Evolutionary conservation across 2,888 invertebrate genomes (phyloP).

Genomic region (Tanytarsus gracilentus): DNA sequence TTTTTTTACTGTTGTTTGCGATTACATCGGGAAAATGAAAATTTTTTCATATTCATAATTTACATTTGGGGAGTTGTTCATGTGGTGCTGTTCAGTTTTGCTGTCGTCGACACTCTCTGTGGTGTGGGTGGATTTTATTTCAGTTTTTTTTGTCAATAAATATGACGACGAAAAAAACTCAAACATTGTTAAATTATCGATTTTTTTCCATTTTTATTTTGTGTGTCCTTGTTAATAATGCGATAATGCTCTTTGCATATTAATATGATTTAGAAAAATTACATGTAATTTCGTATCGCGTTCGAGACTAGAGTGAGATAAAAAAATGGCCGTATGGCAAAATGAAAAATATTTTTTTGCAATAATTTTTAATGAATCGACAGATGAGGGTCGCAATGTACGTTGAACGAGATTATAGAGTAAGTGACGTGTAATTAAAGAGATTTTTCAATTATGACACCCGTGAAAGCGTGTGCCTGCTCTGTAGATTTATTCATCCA

Average conservation of each 20-base stretch:
- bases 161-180: slow-evolving; percentile 10
- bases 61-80: too few relatives aligned
- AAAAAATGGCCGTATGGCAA: neutral
- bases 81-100: slow-evolving; percentile 5
- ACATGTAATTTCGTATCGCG: neutral
- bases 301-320: neutral
- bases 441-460: slow-evolving; percentile 28
- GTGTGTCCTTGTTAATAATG: slow-evolving; percentile 14
- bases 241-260: slow-evolving; percentile 16
- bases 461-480: neutral
- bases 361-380: slow-evolving; percentile 14
- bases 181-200: slow-evolving; percentile 27
- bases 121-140: neutral
- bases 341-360: neutral
- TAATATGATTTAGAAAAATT: neutral
- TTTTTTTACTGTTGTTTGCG: neutral
- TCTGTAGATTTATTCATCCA: neutral
- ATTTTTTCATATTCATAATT: too few relatives aligned
- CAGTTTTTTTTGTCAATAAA: slow-evolving; percentile 17
- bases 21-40: too few relatives aligned
- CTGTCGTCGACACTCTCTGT: slow-evolving; percentile 12
- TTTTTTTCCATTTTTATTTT: slow-evolving; percentile 13
- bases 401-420: slow-evolving; percentile 6
- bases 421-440: slow-evolving; percentile 28
- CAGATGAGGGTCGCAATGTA: slow-evolving; percentile 9